Evolutionary conservation across 2,113 vertebrate species (phyloP).

Genomic region (Ochotona princeps): DNA sequence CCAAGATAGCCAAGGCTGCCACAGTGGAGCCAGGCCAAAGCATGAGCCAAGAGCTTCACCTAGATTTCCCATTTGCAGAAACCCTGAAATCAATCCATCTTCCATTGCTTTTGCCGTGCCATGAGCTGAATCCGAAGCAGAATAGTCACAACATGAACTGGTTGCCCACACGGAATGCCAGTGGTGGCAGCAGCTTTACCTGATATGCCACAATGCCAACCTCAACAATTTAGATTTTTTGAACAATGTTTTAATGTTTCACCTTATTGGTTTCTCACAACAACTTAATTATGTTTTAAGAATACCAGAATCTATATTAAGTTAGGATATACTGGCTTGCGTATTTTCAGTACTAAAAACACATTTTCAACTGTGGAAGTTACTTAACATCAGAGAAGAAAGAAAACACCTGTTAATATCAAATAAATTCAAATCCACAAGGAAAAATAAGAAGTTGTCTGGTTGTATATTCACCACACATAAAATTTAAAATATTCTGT

Average conservation of each 20-base stretch:
- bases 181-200: no score
- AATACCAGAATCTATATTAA: background rate
- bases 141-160: no score
- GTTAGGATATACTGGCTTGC: background rate
- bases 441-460: constrained; percentile 17
- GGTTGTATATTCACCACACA: background rate
- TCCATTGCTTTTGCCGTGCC: no score
- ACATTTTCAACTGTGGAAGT: constrained; percentile 37
- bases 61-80: no score
- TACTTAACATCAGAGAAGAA: constrained; percentile 19
- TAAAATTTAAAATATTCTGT: background rate
- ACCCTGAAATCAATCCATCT: no score
- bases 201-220: no score
- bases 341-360: constrained; percentile 55
- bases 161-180: no score
- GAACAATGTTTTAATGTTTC: constrained; percentile 49
- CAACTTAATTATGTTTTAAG: constrained; percentile 58
- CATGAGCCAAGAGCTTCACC: no score
- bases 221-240: constrained; percentile 35
- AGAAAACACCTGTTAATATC: background rate
- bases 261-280: constrained; percentile 14
- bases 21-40: no score
- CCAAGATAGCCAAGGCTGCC: no score
- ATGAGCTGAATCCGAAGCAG: no score
- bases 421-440: constrained; percentile 27